Conservation (phyloP, 2,113 vertebrate species). For the Myiagra hebetior region DNA sequence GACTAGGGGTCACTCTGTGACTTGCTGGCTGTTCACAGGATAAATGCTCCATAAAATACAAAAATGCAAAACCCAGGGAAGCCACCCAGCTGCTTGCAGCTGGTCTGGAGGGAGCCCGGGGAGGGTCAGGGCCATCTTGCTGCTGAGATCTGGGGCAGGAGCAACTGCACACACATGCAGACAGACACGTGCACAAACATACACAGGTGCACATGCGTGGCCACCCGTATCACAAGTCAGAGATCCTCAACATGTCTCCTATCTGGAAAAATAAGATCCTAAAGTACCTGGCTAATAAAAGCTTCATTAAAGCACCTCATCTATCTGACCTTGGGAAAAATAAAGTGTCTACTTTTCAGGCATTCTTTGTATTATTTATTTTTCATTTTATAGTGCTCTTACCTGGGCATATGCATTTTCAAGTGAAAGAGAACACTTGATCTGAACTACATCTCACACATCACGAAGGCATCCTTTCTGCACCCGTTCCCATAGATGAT, state of each 20-base stretch:
- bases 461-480: rapidly evolving
- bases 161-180: not conserved
- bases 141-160: not conserved
- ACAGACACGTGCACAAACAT: not conserved
- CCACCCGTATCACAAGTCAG: not conserved
- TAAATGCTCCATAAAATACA: not conserved
- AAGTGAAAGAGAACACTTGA: not conserved
- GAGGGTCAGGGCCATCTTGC: not conserved
- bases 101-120: not conserved
- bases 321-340: not conserved
- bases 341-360: not conserved
- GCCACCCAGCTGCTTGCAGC: not conserved
- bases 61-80: not conserved
- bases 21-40: not conserved
- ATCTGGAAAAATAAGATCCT: not conserved
- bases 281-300: not conserved
- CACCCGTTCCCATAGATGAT: rapidly evolving
- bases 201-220: rapidly evolving
- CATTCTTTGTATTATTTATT: not conserved
- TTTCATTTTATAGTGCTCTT: not conserved
- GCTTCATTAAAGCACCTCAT: not conserved
- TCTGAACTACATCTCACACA: not conserved
- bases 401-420: not conserved
- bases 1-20: not conserved
- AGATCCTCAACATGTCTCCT: rapidly evolving